Evolutionary conservation across 1,140 invertebrate species (phyloP).

Genomic region (Coboldia fuscipes): DNA sequence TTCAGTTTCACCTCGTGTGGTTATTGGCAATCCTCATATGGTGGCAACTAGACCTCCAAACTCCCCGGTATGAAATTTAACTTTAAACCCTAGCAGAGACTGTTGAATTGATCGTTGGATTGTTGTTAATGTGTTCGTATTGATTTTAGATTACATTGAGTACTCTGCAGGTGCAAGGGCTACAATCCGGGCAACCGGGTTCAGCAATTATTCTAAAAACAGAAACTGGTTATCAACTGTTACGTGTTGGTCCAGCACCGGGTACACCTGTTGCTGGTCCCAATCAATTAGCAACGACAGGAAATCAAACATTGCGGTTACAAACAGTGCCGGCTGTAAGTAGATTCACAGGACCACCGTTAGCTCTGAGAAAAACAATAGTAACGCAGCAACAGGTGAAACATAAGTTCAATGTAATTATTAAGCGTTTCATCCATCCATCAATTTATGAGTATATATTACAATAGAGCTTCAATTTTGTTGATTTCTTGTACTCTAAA

Average conservation of each 20-base stretch:
- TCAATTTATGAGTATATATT: no score
- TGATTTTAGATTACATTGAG: slow-evolving; percentile 57
- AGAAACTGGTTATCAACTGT: slow-evolving; percentile 81
- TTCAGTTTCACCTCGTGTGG: slow-evolving; percentile 47
- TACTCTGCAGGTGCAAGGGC: slow-evolving; percentile 58
- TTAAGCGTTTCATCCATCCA: not conserved
- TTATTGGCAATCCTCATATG: slow-evolving; percentile 58
- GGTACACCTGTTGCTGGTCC: slow-evolving; percentile 26
- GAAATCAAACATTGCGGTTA: slow-evolving; percentile 25
- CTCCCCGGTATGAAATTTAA: slow-evolving; percentile 45
- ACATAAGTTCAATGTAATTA: slow-evolving; percentile 22
- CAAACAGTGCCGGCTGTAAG: slow-evolving; percentile 31
- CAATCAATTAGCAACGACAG: slow-evolving; percentile 11
- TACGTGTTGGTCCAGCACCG: slow-evolving; percentile 59
- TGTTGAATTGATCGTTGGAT: not conserved
- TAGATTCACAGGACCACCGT: slow-evolving; percentile 33
- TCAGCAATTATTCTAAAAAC: slow-evolving; percentile 72
- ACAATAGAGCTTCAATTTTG: no score
- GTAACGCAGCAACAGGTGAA: slow-evolving; percentile 17
- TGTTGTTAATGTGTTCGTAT: not conserved
- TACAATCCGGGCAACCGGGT: slow-evolving; percentile 51
- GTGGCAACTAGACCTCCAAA: slow-evolving; percentile 54
- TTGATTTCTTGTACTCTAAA: no score
- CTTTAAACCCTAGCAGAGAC: not conserved
- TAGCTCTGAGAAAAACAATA: slow-evolving; percentile 33